phyloP scores from a whole-genome alignment of 2,888 invertebrate genomes.

The Rhagium mordax region DNA sequence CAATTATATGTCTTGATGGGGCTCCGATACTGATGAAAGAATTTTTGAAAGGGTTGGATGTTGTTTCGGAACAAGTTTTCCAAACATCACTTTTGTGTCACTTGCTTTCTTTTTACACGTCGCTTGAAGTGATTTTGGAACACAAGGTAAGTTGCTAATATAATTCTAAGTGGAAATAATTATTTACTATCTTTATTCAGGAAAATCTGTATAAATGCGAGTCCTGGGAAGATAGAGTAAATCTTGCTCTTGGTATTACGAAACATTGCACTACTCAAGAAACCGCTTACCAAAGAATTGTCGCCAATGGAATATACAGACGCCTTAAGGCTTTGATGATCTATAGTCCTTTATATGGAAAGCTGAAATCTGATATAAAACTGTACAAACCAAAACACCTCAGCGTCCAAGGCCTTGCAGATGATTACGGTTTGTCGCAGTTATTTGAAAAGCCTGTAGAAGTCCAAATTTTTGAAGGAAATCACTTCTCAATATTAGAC shows the following conservation, averaged over 20 bases:
- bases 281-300: conserved; percentile 21
- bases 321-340: conserved; percentile 47
- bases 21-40: conserved; percentile 78
- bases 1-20: conserved; percentile 87
- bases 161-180: conserved; percentile 6
- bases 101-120: conserved; percentile 70
- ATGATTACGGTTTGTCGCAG: conserved; percentile 79
- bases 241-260: conserved; percentile 10
- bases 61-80: conserved; percentile 70
- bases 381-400: conserved; percentile 51
- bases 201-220: conserved; percentile 35
- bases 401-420: conserved; percentile 63
- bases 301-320: conserved; percentile 46
- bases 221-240: conserved; percentile 36
- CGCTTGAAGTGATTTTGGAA: conserved; percentile 68
- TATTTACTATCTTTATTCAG: conserved; percentile 31
- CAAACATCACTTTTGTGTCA: conserved; percentile 72
- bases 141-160: conserved; percentile 61
- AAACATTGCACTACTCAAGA: neutral
- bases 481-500: conserved; percentile 80
- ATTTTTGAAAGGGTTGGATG: conserved; percentile 68
- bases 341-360: conserved; percentile 51
- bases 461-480: conserved; percentile 80
- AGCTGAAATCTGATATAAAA: conserved; percentile 53
- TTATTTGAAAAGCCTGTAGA: conserved; percentile 74